A percentile compares a stretch with the other conserved stretches of the same genome.
These are phyloP conservation scores for Drosophila mauritiana DNA, from an alignment of 1,140 invertebrate genomes.

Conservation along the genomic window DNA sequence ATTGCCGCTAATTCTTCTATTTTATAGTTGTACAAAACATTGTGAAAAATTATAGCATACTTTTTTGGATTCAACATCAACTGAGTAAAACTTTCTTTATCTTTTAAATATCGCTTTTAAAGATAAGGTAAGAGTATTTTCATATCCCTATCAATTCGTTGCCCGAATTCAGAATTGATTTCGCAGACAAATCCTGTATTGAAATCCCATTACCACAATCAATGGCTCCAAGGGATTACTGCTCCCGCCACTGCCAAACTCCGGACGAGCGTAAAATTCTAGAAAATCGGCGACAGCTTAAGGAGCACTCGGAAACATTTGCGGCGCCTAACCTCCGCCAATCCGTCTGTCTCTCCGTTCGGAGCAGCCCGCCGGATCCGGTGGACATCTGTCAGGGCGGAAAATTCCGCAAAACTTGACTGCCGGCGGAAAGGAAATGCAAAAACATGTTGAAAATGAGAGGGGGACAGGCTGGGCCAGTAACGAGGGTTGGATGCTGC, in stretches of 20 bases:
- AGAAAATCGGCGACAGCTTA: conserved; percentile 39
- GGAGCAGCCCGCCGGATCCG: conserved; percentile 27
- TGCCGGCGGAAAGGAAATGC: conserved; percentile 20
- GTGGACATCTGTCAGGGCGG: conserved; percentile 48
- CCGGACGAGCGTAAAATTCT: conserved; percentile 23
- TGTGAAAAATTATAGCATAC: not conserved
- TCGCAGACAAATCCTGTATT: conserved; percentile 20
- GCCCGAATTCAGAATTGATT: conserved; percentile 7
- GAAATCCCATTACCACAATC: conserved; percentile 35
- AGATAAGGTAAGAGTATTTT: no score
- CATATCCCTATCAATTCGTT: not conserved
- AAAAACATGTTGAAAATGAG: conserved; percentile 41
- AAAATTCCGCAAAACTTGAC: conserved; percentile 34
- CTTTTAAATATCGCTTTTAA: no score
- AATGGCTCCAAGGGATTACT: conserved; percentile 49
- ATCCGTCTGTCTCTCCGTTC: conserved; percentile 7
- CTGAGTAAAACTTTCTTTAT: not conserved
- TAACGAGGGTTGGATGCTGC: not conserved
- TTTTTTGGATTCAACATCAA: not conserved
- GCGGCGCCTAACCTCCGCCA: conserved; percentile 9
- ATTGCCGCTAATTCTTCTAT: not conserved
- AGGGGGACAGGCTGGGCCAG: no score
- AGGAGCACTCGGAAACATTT: conserved; percentile 34
- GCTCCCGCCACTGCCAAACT: conserved; percentile 12
- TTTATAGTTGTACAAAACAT: not conserved